Conservation (phyloP, 2,113 vertebrate species). For the Oreocharis arfaki region DNA sequence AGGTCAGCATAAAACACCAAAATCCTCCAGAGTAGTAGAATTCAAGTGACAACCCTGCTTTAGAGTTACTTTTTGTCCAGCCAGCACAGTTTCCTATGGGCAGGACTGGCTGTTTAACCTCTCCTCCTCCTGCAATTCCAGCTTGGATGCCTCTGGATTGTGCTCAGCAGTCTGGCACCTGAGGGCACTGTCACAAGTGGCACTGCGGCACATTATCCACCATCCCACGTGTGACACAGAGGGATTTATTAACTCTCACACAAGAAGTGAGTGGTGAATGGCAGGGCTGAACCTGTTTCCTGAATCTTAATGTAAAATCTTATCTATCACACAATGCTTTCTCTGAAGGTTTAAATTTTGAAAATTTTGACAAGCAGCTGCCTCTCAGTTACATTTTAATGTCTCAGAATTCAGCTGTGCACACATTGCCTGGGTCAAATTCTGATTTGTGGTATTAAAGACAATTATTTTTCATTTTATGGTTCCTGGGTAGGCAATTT, state of each 20-base stretch:
- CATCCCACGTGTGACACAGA: background rate
- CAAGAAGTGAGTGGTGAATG: fast-evolving
- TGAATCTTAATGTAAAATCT: background rate
- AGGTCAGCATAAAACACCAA: background rate
- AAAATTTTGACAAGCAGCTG: background rate
- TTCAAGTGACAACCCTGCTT: background rate
- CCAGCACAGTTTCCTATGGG: background rate
- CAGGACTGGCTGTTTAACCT: background rate
- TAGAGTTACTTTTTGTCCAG: background rate
- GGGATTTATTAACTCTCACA: background rate
- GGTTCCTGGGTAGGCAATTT: background rate
- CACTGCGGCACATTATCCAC: background rate
- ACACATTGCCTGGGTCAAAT: background rate
- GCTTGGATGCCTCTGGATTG: background rate
- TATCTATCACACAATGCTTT: background rate
- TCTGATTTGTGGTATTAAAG: background rate
- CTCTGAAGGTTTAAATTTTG: background rate
- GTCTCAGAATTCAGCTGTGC: background rate
- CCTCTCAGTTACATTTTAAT: background rate
- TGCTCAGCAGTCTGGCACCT: background rate
- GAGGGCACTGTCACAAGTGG: background rate
- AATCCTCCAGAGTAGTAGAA: background rate
- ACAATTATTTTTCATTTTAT: background rate
- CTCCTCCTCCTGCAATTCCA: background rate
- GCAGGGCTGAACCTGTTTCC: background rate